phyloP scores from a whole-genome alignment of 2,888 invertebrate species.

The Geophilus truncorum region DNA sequence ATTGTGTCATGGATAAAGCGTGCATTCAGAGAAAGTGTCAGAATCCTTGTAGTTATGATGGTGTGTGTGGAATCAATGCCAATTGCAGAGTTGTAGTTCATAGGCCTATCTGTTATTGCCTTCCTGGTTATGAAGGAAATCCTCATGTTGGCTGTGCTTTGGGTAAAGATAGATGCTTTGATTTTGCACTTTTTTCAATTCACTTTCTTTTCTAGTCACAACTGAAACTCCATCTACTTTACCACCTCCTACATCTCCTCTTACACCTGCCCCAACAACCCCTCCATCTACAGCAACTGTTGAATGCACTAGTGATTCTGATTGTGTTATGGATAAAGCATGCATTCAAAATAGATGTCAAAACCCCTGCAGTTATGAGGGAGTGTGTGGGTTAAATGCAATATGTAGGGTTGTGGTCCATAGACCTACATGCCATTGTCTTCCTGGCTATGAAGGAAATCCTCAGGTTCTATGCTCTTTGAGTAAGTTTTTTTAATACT shows the following conservation, averaged over 20 bases:
- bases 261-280: neutral
- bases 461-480: conserved; percentile 48
- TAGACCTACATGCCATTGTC: conserved; percentile 76
- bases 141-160: conserved; percentile 44
- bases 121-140: conserved; percentile 39
- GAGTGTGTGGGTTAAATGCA: conserved; percentile 73
- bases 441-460: conserved; percentile 56
- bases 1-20: conserved; percentile 41
- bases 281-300: conserved; percentile 30
- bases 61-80: conserved; percentile 75
- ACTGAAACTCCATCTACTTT: neutral
- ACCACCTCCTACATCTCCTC: conserved; percentile 14
- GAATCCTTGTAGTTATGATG: conserved; percentile 63
- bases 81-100: conserved; percentile 77
- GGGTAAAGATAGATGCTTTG: neutral
- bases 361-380: conserved; percentile 66
- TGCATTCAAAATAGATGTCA: conserved; percentile 78
- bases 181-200: neutral
- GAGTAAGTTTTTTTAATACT: neutral
- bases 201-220: neutral
- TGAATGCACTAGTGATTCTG: conserved; percentile 60
- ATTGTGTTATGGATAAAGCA: conserved; percentile 79
- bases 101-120: conserved; percentile 72
- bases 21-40: conserved; percentile 41
- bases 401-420: conserved; percentile 83